Percentiles rank a stretch among this genome's conserved stretches.
These are phyloP conservation scores for Aepyceros melampus DNA, from an alignment of 2,113 vertebrate genomes.

Conservation along the genomic window DNA sequence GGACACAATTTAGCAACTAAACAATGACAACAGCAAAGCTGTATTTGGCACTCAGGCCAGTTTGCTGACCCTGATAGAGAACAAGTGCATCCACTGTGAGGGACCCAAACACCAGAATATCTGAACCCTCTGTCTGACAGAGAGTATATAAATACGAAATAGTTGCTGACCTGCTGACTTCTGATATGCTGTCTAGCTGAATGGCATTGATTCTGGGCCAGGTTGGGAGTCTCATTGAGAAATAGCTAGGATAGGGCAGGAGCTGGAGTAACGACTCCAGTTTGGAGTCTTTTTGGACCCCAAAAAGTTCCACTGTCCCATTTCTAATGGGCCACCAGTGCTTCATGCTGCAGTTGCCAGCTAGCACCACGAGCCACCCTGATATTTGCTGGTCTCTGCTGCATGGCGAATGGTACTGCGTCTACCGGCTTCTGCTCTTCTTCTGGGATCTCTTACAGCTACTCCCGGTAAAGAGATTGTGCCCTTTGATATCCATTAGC, in stretches of 20 bases:
- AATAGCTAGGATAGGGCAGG: neutral
- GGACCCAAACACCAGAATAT: neutral
- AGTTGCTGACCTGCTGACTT: neutral
- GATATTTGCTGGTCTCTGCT: neutral
- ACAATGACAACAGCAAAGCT: neutral
- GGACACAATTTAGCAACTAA: neutral
- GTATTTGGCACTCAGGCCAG: neutral
- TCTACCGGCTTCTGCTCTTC: neutral
- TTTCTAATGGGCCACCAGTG: neutral
- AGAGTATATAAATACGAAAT: neutral
- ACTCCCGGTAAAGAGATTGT: neutral
- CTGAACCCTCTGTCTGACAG: neutral
- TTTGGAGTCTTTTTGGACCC: neutral
- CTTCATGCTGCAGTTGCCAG: neutral
- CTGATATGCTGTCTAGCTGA: neutral
- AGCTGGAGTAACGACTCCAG: neutral
- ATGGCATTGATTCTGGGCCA: neutral
- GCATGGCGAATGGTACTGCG: rapidly evolving
- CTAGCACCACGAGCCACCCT: rapidly evolving
- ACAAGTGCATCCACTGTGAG: neutral
- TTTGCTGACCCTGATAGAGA: neutral
- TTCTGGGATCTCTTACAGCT: neutral
- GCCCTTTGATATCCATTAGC: neutral
- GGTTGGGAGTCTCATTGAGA: neutral
- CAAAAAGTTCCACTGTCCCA: neutral